These are phyloP conservation scores for Neotragus moschatus DNA, from an alignment of 2,113 vertebrate genomes.

Conservation along the genomic window DNA sequence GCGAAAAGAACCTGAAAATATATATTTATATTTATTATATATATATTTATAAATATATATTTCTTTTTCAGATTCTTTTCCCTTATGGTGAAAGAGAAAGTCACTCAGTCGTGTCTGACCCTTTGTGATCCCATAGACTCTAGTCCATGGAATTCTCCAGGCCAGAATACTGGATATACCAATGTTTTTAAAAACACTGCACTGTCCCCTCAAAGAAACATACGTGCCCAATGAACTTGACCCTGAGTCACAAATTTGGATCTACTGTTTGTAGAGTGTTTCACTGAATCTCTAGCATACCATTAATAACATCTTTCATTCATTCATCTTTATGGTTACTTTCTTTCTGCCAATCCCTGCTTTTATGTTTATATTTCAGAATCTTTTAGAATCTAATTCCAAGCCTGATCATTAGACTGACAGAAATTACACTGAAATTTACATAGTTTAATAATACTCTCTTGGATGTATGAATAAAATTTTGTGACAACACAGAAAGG, in stretches of 20 bases:
- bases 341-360: background rate
- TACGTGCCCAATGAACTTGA: background rate
- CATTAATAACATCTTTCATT: background rate
- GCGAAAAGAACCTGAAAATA: no score
- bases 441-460: background rate
- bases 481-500: background rate
- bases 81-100: no score
- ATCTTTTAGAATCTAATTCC: background rate
- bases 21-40: no score
- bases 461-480: background rate
- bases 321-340: background rate
- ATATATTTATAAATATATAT: no score
- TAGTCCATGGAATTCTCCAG: no score
- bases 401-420: background rate
- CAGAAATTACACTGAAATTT: background rate
- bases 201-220: background rate
- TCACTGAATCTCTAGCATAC: background rate
- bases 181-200: background rate
- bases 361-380: background rate
- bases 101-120: no score
- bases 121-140: no score
- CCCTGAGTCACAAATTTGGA: background rate
- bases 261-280: background rate
- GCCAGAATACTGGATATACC: no score
- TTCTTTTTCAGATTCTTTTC: no score